These are phyloP conservation scores for Parnassius glacialis DNA, from an alignment of 2,888 invertebrate species.

Conservation along the genomic window DNA sequence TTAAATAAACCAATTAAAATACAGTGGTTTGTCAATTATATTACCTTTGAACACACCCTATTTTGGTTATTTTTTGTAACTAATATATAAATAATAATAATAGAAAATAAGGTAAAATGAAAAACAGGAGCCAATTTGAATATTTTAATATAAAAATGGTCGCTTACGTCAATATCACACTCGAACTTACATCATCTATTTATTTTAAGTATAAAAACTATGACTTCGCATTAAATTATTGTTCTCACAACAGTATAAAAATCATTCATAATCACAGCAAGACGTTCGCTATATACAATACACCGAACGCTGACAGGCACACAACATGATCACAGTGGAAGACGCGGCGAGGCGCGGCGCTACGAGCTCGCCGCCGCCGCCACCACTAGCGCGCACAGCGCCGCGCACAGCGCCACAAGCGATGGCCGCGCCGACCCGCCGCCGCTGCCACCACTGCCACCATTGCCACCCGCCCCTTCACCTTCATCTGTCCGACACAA, in stretches of 20 bases:
- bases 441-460: conserved; percentile 42
- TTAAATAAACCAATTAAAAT: conserved; percentile 81
- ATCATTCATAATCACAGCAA: conserved; percentile 68
- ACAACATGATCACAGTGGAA: conserved; percentile 71
- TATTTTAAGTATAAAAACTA: conserved; percentile 80
- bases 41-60: conserved; percentile 26
- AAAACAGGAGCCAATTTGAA: conserved; percentile 51
- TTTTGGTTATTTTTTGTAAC: background rate
- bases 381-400: conserved; percentile 28
- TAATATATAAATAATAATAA: no score
- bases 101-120: conserved; percentile 18
- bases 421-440: conserved; percentile 33
- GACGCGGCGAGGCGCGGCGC: conserved; percentile 39
- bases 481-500: conserved; percentile 34
- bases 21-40: conserved; percentile 67
- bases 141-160: conserved; percentile 76
- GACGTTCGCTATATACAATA: conserved; percentile 72
- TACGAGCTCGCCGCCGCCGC: conserved; percentile 34
- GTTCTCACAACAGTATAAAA: conserved; percentile 72
- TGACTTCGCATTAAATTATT: conserved; percentile 79
- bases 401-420: conserved; percentile 15
- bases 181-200: conserved; percentile 80
- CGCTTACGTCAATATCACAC: conserved; percentile 80
- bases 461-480: conserved; percentile 43
- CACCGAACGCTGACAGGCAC: conserved; percentile 65